Conservation (phyloP, 1,140 invertebrate species). For the Drosophila chauvacae region DNA sequence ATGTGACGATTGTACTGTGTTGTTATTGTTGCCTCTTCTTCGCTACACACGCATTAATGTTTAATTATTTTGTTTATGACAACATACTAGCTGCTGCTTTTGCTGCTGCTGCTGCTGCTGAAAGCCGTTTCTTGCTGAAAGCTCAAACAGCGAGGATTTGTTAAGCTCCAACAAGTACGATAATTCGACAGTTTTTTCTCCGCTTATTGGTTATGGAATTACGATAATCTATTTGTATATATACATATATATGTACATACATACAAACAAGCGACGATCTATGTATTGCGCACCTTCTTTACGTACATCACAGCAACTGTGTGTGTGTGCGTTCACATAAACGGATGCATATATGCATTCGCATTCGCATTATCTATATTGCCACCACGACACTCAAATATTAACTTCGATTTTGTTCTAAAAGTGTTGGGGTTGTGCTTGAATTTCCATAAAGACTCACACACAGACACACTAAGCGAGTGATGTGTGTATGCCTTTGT, state of each 20-base stretch:
- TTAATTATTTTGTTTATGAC: slow-evolving; percentile 70
- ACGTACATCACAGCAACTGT: slow-evolving; percentile 17
- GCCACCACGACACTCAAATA: slow-evolving; percentile 41
- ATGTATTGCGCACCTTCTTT: slow-evolving; percentile 40
- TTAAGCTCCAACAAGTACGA: slow-evolving; percentile 15
- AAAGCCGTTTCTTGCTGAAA: neutral
- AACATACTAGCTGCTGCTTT: slow-evolving; percentile 15
- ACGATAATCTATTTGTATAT: slow-evolving; percentile 32
- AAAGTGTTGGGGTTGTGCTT: slow-evolving; percentile 25
- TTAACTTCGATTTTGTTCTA: slow-evolving; percentile 53
- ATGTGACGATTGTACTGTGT: slow-evolving; percentile 63
- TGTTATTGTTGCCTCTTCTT: slow-evolving; percentile 67
- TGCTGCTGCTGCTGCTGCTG: neutral
- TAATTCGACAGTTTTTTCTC: slow-evolving; percentile 30
- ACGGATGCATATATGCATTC: slow-evolving; percentile 33
- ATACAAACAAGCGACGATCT: slow-evolving; percentile 14
- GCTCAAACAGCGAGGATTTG: slow-evolving; percentile 6
- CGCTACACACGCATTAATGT: slow-evolving; percentile 35
- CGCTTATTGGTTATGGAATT: slow-evolving; percentile 38
- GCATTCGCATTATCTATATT: slow-evolving; percentile 47
- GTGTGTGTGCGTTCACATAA: slow-evolving; percentile 23
- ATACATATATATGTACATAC: slow-evolving; percentile 1
- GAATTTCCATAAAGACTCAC: slow-evolving; percentile 17
- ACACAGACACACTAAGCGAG: neutral
- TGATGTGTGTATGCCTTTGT: slow-evolving; percentile 13